phyloP scores from a whole-genome alignment of 2,797 vertebrate genomes.

The Acanthis flammea region DNA sequence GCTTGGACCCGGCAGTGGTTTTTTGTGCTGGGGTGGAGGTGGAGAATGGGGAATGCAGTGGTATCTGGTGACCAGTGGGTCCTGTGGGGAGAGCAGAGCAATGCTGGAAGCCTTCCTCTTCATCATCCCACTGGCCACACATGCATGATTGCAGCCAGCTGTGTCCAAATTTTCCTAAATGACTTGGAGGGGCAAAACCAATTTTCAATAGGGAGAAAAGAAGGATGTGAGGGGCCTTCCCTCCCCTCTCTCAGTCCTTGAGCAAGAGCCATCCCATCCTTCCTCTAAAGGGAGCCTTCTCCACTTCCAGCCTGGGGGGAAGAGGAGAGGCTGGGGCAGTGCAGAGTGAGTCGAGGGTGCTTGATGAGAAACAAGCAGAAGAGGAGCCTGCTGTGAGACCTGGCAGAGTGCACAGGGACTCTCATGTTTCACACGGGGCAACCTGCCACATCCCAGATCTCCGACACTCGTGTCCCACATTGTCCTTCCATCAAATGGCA shows the following conservation, averaged over 20 bases:
- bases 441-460: background rate
- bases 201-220: background rate
- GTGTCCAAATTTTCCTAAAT: slow-evolving; percentile 16
- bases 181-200: background rate
- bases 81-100: background rate
- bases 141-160: background rate
- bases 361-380: slow-evolving; percentile 12
- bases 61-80: background rate
- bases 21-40: slow-evolving; percentile 34
- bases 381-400: background rate
- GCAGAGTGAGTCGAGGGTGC: background rate
- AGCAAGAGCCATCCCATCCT: background rate
- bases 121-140: background rate
- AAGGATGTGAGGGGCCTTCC: background rate
- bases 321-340: background rate
- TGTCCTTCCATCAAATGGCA: slow-evolving; percentile 23
- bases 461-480: background rate
- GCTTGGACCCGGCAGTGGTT: slow-evolving; percentile 66
- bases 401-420: background rate
- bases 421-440: background rate
- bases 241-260: background rate
- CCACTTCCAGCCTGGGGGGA: background rate
- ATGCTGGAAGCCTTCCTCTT: slow-evolving; percentile 3
- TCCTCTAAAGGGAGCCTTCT: background rate
- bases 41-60: background rate